Base-by-base conservation (phyloP, 2,888 invertebrate species). In the Escarpia spicata region DNA sequence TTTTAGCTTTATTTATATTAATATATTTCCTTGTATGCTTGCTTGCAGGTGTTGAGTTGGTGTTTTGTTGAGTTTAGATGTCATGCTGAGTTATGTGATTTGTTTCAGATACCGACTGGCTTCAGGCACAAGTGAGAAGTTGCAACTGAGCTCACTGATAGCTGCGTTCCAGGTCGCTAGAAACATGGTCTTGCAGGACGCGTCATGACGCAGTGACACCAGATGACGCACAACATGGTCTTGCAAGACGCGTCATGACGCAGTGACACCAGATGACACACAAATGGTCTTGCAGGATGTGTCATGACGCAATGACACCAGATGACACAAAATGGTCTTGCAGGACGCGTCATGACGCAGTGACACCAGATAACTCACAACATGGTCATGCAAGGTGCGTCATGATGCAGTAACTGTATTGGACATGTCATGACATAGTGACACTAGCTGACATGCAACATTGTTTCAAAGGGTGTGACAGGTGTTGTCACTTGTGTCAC, bases 91-190 rank as follows among this genome's bases (percentile, higher is more conserved):
- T 92, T 15, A 60, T 3, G 4, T 75, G 75, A 26, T 75, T 75
- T 26, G 75, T 92, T 92, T 12, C 94, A 97, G 97, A 94, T 97
- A 98, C 96, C 97, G 99, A 75, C 97, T 99, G 60, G 97, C 98
- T 0, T 97, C 97, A 93, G 99, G 99, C 45, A 98, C 98, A 94
- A 98, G 97, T 96, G 99, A 99, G 97, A 98, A 98, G 94, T 97
- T 99, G 91, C 99, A 99, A 97, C 97, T 99, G 31, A 98, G 98
- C 92, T 98, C 98, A 0, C 97, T 99, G 92, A 97, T 99, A 92
- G 97, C 98, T n/a, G 98, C 98, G 9, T 99, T 99, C 97, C 98
- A 98, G 95, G 96, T 97, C 60, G 98, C 98, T 19, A 97, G 98
- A 91, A 96, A 96, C 93, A 94, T 96, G 92, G 96, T 97, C 15